Conservation (phyloP, 2,888 invertebrate genomes). For the Drosophila villosipedis region DNA sequence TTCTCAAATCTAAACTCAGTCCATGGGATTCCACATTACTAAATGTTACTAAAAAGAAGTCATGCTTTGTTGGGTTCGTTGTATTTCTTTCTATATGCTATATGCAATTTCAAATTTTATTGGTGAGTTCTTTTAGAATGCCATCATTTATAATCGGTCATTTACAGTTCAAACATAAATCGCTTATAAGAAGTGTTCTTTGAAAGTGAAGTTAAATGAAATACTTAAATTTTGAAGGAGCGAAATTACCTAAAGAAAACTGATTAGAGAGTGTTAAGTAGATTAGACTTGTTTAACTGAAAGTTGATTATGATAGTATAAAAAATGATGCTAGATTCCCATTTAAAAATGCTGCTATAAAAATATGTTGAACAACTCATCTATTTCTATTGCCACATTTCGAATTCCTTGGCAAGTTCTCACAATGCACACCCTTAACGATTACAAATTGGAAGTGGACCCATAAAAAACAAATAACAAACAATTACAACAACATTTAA, state of each 20-base stretch:
- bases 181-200: neutral
- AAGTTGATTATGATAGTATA: neutral
- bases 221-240: neutral
- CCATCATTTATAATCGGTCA: neutral
- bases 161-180: neutral
- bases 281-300: neutral
- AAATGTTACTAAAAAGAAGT: neutral
- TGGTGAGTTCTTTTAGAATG: rapidly evolving
- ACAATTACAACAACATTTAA: conserved; percentile 54
- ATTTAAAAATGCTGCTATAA: neutral
- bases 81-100: neutral
- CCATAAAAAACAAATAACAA: conserved; percentile 41
- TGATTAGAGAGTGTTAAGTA: neutral
- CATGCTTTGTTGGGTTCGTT: neutral
- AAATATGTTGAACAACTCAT: conserved; percentile 13
- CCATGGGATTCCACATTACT: rapidly evolving
- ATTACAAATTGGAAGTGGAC: conserved; percentile 53
- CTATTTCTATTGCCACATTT: neutral
- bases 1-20: neutral
- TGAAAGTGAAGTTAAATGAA: neutral
- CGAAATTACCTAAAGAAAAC: rapidly evolving
- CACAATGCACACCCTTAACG: conserved; percentile 45
- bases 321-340: neutral
- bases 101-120: neutral
- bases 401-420: conserved; percentile 3